Base-by-base conservation (phyloP, 2,888 invertebrate genomes). In the Phengaris arion region DNA sequence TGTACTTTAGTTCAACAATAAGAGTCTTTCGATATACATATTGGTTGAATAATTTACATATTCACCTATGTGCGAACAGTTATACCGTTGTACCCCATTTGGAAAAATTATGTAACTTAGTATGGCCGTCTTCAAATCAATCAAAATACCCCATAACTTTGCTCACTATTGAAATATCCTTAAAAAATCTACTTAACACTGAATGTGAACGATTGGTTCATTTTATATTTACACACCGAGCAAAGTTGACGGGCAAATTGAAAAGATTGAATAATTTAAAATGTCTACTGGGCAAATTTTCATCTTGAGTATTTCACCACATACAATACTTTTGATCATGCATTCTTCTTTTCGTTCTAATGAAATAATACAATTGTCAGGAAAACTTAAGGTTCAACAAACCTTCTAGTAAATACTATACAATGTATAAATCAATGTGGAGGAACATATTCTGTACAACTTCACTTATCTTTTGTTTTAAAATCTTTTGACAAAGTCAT, bases 1-100 rank as follows among this genome's bases (percentile, higher is more conserved):
- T 80, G 77, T 75, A 78, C 75, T 77, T 74, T 74, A 77, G 72
- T 73, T 69, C 70, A 72, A 74, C 51, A 57, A 35, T 57, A 57
- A 70, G 70, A 48, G 70, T 48, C 75, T 54, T 48, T 70, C 57
- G 55, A 57, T 75, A 75, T 75, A 76, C 76, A 77, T 75, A 70
- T 76, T 75, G 74, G 59, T 73, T 75, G 75, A 75, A 75, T 75
- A 69, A 75, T 45, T 12, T 45, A 45, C 35, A 57, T 48, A 75
- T 70, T 70, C 57, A 75, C 70, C 48, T 57, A 75, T 69, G 75
- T 75, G 75, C 75, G 75, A 72, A 54, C 70, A 70, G 51, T 70
- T 51, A 22, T 52, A 54, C 72, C 52, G 72, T 72, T 72, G 72
- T 72, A 72, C 72, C 72, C 35, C 72, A 72, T 72, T 54, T 72